phyloP scores from a whole-genome alignment of 2,888 invertebrate species.

The Pomacea canaliculata region DNA sequence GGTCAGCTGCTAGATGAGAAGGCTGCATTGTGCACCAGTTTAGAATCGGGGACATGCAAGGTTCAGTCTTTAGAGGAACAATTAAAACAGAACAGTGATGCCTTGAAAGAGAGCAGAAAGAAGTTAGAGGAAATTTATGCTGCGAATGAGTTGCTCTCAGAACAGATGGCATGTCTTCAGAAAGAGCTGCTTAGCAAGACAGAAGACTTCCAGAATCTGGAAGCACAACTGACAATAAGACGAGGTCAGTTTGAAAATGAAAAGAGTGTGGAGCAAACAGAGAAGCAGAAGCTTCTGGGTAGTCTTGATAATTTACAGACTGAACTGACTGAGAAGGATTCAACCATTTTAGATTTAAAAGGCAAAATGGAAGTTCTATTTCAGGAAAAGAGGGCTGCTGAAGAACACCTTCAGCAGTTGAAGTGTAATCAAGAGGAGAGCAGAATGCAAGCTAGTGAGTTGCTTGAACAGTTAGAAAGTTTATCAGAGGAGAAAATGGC shows the following conservation, averaged over 20 bases:
- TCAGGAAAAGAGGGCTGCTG: conserved; percentile 10
- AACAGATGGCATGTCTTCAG: conserved; percentile 8
- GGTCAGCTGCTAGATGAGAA: no score
- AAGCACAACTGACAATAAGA: conserved; percentile 7
- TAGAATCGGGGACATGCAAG: not conserved
- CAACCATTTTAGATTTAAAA: conserved; percentile 24
- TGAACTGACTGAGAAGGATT: conserved; percentile 20
- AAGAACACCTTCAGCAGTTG: not conserved
- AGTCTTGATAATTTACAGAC: conserved; percentile 18
- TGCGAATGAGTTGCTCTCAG: not conserved
- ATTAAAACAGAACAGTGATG: conserved; percentile 6
- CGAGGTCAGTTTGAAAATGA: conserved; percentile 12
- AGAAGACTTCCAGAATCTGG: conserved; percentile 7
- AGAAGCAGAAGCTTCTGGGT: conserved; percentile 1
- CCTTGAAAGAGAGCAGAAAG: conserved; percentile 14
- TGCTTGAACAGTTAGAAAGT: conserved; percentile 21
- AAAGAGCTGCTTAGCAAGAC: conserved; percentile 1
- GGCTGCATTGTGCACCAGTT: no score
- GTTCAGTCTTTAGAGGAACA: not conserved
- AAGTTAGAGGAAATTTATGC: conserved; percentile 12
- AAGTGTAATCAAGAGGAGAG: conserved; percentile 9
- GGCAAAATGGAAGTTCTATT: conserved; percentile 25
- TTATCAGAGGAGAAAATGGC: conserved; percentile 10
- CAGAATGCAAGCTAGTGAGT: conserved; percentile 7
- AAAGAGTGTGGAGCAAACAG: not conserved